These are phyloP conservation scores for Urocolius indicus DNA, from an alignment of 2,113 vertebrate genomes.

Conservation along the genomic window DNA sequence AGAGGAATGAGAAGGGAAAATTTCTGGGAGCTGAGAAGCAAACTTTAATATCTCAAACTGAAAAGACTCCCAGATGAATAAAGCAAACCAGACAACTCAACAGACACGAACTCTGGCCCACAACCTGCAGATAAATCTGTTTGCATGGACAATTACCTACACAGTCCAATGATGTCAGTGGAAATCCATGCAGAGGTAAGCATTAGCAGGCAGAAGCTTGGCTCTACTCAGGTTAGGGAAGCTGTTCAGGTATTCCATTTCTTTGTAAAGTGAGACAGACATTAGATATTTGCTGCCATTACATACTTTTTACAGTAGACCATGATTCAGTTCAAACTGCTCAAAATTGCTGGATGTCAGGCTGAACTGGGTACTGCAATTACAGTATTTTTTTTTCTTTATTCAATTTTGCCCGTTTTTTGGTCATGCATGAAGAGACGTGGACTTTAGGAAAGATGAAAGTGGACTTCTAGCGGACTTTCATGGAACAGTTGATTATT, in stretches of 20 bases:
- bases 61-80: conserved; percentile 4
- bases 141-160: neutral
- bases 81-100: conserved; percentile 10
- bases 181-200: neutral
- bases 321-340: neutral
- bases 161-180: conserved; percentile 1
- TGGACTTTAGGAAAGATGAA: neutral
- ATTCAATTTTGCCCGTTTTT: fast-evolving
- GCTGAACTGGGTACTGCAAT: neutral
- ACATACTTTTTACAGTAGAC: neutral
- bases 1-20: neutral
- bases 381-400: neutral
- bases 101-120: neutral
- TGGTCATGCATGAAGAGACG: neutral
- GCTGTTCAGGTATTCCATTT: neutral
- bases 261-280: neutral
- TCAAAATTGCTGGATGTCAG: neutral
- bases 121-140: conserved; percentile 18
- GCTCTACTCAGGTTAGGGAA: neutral
- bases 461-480: neutral
- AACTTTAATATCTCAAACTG: neutral
- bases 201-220: neutral
- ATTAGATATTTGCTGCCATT: neutral
- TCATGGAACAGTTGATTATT: neutral
- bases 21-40: neutral